These are phyloP conservation scores for Lutjanus erythropterus DNA, from an alignment of 2,113 vertebrate genomes.

Conservation along the genomic window DNA sequence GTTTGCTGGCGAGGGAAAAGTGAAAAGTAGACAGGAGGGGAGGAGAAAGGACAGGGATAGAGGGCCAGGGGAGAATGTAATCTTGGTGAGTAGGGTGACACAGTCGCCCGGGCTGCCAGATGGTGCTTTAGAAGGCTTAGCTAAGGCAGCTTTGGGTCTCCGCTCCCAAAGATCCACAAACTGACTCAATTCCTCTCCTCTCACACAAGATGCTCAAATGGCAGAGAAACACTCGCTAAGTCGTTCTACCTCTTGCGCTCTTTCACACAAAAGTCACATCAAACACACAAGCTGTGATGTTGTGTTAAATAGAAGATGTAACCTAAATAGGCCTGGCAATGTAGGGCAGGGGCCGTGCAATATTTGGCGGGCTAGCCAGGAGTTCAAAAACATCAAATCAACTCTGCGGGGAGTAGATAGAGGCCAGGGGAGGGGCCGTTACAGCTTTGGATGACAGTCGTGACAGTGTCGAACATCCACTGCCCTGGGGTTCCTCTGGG, in stretches of 20 bases:
- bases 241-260: conserved; percentile 4
- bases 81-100: conserved; percentile 73
- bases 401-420: conserved; percentile 49
- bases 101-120: conserved; percentile 70
- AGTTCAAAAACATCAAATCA: conserved; percentile 68
- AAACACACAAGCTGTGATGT: conserved; percentile 44
- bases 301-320: conserved; percentile 46
- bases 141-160: conserved; percentile 66
- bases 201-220: conserved; percentile 45
- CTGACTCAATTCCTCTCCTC: conserved; percentile 45
- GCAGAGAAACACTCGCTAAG: conserved; percentile 41
- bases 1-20: conserved; percentile 15
- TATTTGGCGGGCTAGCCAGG: conserved; percentile 36
- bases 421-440: conserved; percentile 44
- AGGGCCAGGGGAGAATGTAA: conserved; percentile 67
- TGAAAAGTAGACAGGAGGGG: conserved; percentile 26
- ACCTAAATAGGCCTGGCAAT: conserved; percentile 56
- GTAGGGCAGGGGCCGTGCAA: conserved; percentile 47
- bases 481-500: conserved; percentile 60
- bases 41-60: conserved; percentile 33
- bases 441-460: conserved; percentile 57
- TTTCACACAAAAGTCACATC: conserved; percentile 27
- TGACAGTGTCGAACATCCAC: conserved; percentile 65
- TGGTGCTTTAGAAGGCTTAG: conserved; percentile 79
- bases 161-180: conserved; percentile 66